Conservation (phyloP, 1,140 invertebrate species). For the Tribolium castaneum region DNA sequence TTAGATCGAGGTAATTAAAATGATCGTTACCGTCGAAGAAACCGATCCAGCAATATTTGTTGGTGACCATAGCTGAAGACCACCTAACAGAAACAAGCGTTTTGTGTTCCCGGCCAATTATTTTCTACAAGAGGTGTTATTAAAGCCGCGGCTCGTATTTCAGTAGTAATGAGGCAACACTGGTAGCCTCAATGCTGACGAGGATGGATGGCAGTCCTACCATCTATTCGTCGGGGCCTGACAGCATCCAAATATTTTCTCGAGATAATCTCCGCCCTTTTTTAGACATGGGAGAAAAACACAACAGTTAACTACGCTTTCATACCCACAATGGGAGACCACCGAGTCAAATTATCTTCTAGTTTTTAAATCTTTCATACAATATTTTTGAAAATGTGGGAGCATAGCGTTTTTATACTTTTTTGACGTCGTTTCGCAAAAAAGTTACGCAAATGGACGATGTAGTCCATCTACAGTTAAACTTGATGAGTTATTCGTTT, state of each 20-base stretch:
- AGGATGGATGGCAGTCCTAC: constrained; percentile 52
- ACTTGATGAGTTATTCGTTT: too few species aligned
- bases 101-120: constrained; percentile 59
- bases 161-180: constrained; percentile 58
- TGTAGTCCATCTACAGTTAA: too few species aligned
- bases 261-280: constrained; percentile 31
- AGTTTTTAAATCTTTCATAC: too few species aligned
- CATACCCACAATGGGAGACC: too few species aligned
- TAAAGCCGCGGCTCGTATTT: constrained; percentile 59
- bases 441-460: too few species aligned
- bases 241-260: constrained; percentile 19
- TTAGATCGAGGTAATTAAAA: constrained; percentile 26
- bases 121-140: constrained; percentile 60
- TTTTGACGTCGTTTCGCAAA: too few species aligned
- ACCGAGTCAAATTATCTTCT: too few species aligned
- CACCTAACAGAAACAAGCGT: constrained; percentile 58
- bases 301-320: too few species aligned
- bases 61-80: constrained; percentile 48
- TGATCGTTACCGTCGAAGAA: neutral
- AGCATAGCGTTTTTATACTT: too few species aligned
- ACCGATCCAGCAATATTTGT: constrained; percentile 43
- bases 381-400: too few species aligned
- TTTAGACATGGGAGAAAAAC: neutral
- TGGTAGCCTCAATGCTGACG: constrained; percentile 53
- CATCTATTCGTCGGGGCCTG: constrained; percentile 25